Conservation (phyloP, 1,140 invertebrate genomes). For the Leptinotarsa defecta region DNA sequence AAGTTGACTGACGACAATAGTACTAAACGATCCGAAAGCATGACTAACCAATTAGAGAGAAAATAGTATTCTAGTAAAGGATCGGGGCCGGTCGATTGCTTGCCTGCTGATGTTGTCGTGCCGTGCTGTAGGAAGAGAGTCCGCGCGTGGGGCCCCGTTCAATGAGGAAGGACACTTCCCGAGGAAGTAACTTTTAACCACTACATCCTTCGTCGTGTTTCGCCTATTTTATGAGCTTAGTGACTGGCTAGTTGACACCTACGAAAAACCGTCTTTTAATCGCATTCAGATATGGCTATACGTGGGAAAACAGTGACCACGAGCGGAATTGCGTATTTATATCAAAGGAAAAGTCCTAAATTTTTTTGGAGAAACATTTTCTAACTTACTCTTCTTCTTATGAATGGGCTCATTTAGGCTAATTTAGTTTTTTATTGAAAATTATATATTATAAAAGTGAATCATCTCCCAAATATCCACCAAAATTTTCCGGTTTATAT, state of each 20-base stretch:
- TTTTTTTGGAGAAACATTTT: no score
- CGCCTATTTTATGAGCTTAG: neutral
- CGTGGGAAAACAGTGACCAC: neutral
- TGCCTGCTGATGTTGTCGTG: neutral
- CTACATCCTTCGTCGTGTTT: constrained; percentile 38
- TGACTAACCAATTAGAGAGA: neutral
- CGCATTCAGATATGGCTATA: neutral
- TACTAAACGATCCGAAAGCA: constrained; percentile 1
- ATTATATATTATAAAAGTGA: no score
- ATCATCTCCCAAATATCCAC: no score
- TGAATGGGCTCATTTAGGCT: no score
- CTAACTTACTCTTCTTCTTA: no score
- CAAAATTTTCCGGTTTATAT: no score
- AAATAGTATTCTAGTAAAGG: neutral
- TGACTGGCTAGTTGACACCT: neutral
- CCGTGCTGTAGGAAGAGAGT: constrained; percentile 31
- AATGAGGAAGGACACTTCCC: constrained; percentile 49
- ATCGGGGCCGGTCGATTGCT: neutral
- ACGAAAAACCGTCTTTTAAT: neutral
- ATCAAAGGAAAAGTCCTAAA: no score
- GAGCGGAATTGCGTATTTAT: no score
- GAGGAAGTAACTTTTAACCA: constrained; percentile 45
- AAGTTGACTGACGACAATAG: constrained; percentile 13
- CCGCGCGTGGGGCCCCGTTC: constrained; percentile 38
- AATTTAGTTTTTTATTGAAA: no score